These are phyloP conservation scores for Galerucella nymphaeae DNA, from an alignment of 2,888 invertebrate species.

Conservation along the genomic window DNA sequence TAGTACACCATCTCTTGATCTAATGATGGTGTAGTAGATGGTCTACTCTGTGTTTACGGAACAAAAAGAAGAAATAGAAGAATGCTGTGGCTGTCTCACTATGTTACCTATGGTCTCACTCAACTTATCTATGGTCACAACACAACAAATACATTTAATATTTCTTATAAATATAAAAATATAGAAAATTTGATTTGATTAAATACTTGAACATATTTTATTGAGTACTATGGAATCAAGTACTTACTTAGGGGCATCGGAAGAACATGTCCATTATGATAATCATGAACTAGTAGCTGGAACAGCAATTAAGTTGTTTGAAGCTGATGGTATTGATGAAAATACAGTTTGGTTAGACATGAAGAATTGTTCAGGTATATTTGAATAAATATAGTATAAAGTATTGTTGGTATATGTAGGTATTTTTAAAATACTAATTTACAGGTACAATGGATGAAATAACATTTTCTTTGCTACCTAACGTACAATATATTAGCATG, in stretches of 20 bases:
- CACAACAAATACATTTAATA: no score
- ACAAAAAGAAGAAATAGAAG: not conserved
- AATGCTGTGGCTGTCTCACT: no score
- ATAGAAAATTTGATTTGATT: no score
- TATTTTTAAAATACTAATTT: not conserved
- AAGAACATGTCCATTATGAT: constrained; percentile 22
- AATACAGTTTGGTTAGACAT: constrained; percentile 23
- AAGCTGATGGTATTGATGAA: constrained; percentile 20
- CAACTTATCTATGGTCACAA: no score
- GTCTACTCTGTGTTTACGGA: no score
- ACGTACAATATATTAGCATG: constrained; percentile 19
- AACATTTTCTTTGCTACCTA: constrained; percentile 25
- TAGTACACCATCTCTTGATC: no score
- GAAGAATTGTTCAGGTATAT: constrained; percentile 27
- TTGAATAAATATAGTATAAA: not conserved
- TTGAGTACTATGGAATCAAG: constrained; percentile 10
- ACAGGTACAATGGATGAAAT: constrained; percentile 19
- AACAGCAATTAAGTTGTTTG: constrained; percentile 23
- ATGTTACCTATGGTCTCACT: no score
- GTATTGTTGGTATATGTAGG: not conserved
- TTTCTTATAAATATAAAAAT: no score
- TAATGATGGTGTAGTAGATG: no score
- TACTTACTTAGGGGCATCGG: constrained; percentile 23
- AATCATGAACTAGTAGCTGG: constrained; percentile 20
- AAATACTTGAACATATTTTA: not conserved